Percentiles rank a stretch among this genome's conserved stretches.
Evolutionary conservation across 1,140 invertebrate species (phyloP).

Genomic region (Tetraneura akinire): DNA sequence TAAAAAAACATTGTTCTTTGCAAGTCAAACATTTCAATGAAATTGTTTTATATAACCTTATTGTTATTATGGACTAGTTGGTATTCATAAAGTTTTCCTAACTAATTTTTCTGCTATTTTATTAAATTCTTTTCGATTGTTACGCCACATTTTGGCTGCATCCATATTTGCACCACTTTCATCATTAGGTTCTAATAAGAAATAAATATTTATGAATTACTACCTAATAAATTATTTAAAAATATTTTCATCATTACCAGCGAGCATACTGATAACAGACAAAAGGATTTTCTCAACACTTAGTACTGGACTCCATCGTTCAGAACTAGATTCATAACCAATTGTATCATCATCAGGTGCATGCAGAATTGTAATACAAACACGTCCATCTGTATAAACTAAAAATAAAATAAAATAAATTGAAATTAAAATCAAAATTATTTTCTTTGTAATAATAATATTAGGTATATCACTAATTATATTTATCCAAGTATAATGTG

Average conservation of each 20-base stretch:
- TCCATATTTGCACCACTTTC: constrained; percentile 99
- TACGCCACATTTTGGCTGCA: constrained; percentile 99
- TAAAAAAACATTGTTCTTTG: background rate
- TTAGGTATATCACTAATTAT: no score
- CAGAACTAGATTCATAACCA: constrained; percentile 97
- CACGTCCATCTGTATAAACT: constrained; percentile 94
- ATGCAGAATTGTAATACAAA: constrained; percentile 99
- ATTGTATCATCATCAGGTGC: constrained; percentile 99
- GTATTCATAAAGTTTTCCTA: constrained; percentile 78
- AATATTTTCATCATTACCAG: constrained; percentile 63
- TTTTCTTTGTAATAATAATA: no score
- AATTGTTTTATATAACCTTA: background rate
- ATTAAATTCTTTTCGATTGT: constrained; percentile 92
- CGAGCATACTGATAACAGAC: constrained; percentile 97
- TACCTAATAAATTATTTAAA: no score
- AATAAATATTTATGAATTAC: constrained; percentile 8
- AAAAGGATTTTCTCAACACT: constrained; percentile 98
- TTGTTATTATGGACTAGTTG: background rate
- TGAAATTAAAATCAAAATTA: no score
- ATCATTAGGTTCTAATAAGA: constrained; percentile 87
- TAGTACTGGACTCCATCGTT: constrained; percentile 98
- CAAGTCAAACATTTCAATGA: background rate
- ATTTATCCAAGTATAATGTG: no score
- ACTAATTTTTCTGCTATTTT: constrained; percentile 90
- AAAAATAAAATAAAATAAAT: no score